Base-by-base conservation (phyloP, 2,888 invertebrate species). In the Parnassius apollo region DNA sequence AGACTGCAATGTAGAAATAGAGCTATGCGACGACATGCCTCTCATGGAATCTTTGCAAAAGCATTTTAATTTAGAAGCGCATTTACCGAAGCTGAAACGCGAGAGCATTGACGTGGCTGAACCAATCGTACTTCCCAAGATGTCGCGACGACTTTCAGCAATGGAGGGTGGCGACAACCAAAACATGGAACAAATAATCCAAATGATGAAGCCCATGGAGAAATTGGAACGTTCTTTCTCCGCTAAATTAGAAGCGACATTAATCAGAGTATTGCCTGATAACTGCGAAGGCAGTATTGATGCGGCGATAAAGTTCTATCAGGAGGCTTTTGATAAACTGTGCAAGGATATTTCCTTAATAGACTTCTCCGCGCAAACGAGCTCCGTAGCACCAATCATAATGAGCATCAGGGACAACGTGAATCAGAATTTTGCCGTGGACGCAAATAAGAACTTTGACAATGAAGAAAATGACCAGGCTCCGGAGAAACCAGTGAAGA, bases 371-470 rank as follows among this genome's bases (percentile, higher is more conserved):
- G 69, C 81, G 0, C 85, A 86, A 61, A 85, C 88, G 0, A 83
- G 86, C 60, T 83, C 91, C 0, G 91, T 91, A 0, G 91, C 91
- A 8, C 91, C 91, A 0, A 91, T 91, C 1, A 91, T 91, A 2
- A 91, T 91, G 91, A 91, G 91, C 61, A 91, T 91, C 44, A 87
- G 90, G 42, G 91, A 91, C 65, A 91, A 91, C 52, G 91, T 91
- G 1, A 91, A 91, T 63, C 91, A 91, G 65, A 91, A 91, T 61
- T 91, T 91, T 64, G 76, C 88, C 0, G 78, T 81, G 0, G 91
- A 91, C 49, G 80, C 88, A 0, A 91, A 90, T 57, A 91, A 88
- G 68, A 91, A 83, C 63, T 85, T 82, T 48, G 91, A 91, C 8
- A 87, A 82, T 9, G 91, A 91, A 4, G 91, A 91, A 0, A 81